phyloP scores from a whole-genome alignment of 2,797 vertebrate genomes.

The Lacerta viridis region DNA sequence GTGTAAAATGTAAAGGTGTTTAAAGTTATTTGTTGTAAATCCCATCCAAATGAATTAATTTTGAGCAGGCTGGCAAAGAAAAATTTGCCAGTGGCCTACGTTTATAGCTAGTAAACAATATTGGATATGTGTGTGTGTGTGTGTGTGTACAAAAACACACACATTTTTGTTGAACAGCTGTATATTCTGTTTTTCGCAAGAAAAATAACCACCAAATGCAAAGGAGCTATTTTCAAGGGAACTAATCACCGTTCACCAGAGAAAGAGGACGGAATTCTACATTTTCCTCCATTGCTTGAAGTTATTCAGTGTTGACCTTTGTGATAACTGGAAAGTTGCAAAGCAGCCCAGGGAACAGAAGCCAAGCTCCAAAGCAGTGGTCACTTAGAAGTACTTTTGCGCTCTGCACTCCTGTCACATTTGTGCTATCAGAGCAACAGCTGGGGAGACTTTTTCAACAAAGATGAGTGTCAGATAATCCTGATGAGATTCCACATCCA shows the following conservation, averaged over 20 bases:
- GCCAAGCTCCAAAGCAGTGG: conserved; percentile 66
- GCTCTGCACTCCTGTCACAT: conserved; percentile 81
- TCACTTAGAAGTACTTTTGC: conserved; percentile 83
- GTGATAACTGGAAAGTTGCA: conserved; percentile 66
- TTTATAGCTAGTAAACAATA: not conserved
- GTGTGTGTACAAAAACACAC: conserved; percentile 3
- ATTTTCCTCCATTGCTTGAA: conserved; percentile 45
- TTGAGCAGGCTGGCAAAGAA: not conserved
- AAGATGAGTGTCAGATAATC: conserved; percentile 91
- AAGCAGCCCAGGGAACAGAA: conserved; percentile 60
- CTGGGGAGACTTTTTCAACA: conserved; percentile 89
- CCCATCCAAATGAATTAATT: conserved; percentile 31
- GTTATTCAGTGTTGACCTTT: conserved; percentile 61
- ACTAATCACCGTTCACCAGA: conserved; percentile 47
- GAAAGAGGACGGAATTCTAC: conserved; percentile 36
- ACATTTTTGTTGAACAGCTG: not conserved
- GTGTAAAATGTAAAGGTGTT: not conserved
- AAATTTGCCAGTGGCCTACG: not conserved
- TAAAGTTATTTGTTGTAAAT: not conserved
- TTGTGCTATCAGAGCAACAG: conserved; percentile 86
- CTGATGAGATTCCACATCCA: conserved; percentile 90
- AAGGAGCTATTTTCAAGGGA: conserved; percentile 27
- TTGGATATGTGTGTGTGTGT: conserved; percentile 8
- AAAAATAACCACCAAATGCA: not conserved
- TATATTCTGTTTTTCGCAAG: not conserved